Conservation (phyloP, 2,797 vertebrate species). For the Pempheris klunzingeri region DNA sequence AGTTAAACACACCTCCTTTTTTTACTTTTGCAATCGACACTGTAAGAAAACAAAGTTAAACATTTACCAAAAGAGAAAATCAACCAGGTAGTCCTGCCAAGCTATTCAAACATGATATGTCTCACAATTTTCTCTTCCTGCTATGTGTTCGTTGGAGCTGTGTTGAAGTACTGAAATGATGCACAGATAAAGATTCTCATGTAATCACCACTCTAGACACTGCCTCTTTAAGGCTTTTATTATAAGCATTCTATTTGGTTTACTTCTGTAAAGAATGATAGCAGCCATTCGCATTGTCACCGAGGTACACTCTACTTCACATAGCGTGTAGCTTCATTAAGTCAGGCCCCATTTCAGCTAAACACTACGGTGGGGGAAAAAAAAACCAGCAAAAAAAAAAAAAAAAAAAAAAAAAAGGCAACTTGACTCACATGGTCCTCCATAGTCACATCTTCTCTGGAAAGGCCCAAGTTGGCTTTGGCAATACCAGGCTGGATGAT, state of each 20-base stretch:
- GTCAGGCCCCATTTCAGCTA: neutral
- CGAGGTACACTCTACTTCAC: neutral
- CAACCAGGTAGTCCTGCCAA: too few species aligned
- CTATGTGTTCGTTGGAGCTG: too few species aligned
- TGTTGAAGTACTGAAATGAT: too few species aligned
- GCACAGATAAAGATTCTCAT: too few species aligned
- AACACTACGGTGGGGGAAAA: neutral
- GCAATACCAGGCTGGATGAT: conserved; percentile 98
- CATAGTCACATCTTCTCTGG: conserved; percentile 97
- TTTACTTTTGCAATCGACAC: too few species aligned
- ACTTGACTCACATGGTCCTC: conserved; percentile 94
- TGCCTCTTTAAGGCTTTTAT: neutral
- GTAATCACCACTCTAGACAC: neutral
- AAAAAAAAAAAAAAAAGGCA: conserved; percentile 33
- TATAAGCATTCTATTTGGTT: too few species aligned
- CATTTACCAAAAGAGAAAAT: too few species aligned
- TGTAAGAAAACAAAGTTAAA: too few species aligned
- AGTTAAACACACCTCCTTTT: too few species aligned
- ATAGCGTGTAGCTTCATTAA: neutral
- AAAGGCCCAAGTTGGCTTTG: conserved; percentile 95
- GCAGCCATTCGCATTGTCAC: neutral
- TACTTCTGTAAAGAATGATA: neutral
- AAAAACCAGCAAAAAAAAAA: neutral
- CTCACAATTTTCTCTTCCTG: too few species aligned
- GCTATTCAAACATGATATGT: too few species aligned